A percentile compares a stretch with the other conserved stretches of the same genome.
Evolutionary conservation across 2,888 invertebrate genomes (phyloP).

Genomic region (Chironomus riparius): DNA sequence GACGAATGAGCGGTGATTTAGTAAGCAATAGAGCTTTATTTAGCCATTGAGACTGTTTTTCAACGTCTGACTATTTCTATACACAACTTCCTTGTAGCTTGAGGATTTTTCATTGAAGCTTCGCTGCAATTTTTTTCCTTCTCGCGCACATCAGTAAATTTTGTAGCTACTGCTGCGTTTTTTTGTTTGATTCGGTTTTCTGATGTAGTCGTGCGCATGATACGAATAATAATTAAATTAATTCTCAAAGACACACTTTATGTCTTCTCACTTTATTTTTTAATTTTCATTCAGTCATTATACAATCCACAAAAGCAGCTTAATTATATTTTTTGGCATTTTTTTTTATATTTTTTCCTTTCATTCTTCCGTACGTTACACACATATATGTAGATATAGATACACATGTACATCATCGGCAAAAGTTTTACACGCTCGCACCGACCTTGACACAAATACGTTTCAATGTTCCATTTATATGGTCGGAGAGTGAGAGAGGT

Average conservation of each 20-base stretch:
- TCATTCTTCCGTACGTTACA: neutral
- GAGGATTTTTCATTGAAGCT: conserved; percentile 12
- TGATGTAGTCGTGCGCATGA: no score
- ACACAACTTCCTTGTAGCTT: conserved; percentile 22
- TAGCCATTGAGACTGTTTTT: conserved; percentile 12
- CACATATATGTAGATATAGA: no score
- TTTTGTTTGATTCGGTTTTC: no score
- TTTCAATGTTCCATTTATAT: conserved; percentile 27
- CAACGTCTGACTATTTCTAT: conserved; percentile 1
- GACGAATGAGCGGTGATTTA: neutral
- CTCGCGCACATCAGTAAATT: no score
- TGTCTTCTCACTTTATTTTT: no score
- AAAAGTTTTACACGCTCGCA: neutral
- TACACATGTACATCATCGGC: neutral
- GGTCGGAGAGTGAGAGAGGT: conserved; percentile 18
- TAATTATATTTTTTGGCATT: neutral
- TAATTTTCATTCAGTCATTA: no score
- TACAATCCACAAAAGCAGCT: neutral
- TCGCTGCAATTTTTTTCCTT: neutral
- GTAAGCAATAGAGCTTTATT: conserved; percentile 21
- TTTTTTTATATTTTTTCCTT: neutral
- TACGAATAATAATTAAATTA: no score
- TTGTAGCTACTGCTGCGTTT: no score
- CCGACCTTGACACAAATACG: conserved; percentile 27
- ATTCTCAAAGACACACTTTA: no score